Conservation (phyloP, 30 jellyfish, hydroid and myxozoan species). For the Cassiopea andromeda region DNA sequence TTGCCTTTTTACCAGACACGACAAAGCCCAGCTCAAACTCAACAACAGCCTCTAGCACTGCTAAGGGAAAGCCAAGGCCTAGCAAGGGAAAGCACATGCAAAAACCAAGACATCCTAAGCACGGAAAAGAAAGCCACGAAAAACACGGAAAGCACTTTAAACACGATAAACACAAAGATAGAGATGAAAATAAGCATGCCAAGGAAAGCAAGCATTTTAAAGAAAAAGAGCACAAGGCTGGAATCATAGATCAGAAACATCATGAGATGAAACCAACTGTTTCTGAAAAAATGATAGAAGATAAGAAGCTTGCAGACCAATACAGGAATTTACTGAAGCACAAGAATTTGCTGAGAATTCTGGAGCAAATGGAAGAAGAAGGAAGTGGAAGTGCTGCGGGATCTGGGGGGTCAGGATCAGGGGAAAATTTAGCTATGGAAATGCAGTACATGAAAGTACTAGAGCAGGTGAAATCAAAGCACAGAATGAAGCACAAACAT, state of each 20-base stretch:
- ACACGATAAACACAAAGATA: constrained; percentile 4
- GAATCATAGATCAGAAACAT: background rate
- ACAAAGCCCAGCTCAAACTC: background rate
- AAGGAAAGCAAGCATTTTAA: constrained; percentile 2
- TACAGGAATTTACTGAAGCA: constrained; percentile 49
- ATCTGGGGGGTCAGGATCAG: constrained; percentile 51
- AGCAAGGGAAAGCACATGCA: background rate
- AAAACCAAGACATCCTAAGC: constrained; percentile 16
- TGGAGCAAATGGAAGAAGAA: constrained; percentile 48
- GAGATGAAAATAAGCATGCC: background rate
- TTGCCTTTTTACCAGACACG: background rate
- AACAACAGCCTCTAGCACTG: background rate
- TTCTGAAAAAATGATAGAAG: constrained; percentile 50
- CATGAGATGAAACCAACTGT: constrained; percentile 40
- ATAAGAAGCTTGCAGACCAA: constrained; percentile 61
- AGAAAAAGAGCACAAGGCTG: background rate
- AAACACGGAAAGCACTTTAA: constrained; percentile 27
- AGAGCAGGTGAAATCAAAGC: background rate
- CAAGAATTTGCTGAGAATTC: constrained; percentile 12
- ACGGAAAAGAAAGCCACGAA: constrained; percentile 17
- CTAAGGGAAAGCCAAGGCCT: background rate
- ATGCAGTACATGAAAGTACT: constrained; percentile 10
- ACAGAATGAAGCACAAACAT: constrained; percentile 21
- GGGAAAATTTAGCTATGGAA: constrained; percentile 18
- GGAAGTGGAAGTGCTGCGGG: constrained; percentile 65